phyloP scores from a whole-genome alignment of 2,797 vertebrate species.

The Hyperoplus immaculatus region DNA sequence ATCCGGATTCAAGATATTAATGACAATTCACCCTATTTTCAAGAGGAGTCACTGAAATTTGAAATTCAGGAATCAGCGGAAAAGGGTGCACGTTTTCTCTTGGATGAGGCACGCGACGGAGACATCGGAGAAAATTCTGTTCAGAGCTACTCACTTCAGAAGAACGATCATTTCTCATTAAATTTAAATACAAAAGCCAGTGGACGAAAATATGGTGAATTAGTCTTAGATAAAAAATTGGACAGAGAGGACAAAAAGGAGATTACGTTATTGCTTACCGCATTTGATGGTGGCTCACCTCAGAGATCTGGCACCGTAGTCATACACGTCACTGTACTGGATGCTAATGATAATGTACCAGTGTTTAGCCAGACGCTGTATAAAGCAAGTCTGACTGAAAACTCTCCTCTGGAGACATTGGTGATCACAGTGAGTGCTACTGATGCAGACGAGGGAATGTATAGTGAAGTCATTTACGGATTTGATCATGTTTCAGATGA shows the following conservation, averaged over 20 bases:
- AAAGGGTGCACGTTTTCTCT: constrained; percentile 67
- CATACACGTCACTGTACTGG: constrained; percentile 50
- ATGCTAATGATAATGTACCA: constrained; percentile 38
- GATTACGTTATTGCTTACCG: constrained; percentile 40
- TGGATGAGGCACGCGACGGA: constrained; percentile 79
- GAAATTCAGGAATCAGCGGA: constrained; percentile 75
- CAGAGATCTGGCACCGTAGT: constrained; percentile 65
- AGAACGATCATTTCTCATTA: constrained; percentile 59
- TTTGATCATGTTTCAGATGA: constrained; percentile 49
- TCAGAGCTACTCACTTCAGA: constrained; percentile 47
- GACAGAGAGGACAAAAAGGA: constrained; percentile 55
- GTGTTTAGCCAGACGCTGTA: constrained; percentile 2
- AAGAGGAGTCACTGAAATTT: constrained; percentile 70
- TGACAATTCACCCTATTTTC: constrained; percentile 84
- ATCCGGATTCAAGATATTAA: constrained; percentile 83
- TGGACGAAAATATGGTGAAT: constrained; percentile 45
- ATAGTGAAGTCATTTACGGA: constrained; percentile 58
- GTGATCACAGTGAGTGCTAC: neutral
- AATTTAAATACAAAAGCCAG: constrained; percentile 13
- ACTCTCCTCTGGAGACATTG: constrained; percentile 4
- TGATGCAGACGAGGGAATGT: constrained; percentile 52
- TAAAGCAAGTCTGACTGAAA: accelerated
- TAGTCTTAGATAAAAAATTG: constrained; percentile 60
- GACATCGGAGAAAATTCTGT: constrained; percentile 82
- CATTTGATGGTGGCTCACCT: constrained; percentile 62